A percentile compares a stretch with the other conserved stretches of the same genome.
Conservation (phyloP, 2,888 invertebrate species). For the Venusia cambrica region DNA sequence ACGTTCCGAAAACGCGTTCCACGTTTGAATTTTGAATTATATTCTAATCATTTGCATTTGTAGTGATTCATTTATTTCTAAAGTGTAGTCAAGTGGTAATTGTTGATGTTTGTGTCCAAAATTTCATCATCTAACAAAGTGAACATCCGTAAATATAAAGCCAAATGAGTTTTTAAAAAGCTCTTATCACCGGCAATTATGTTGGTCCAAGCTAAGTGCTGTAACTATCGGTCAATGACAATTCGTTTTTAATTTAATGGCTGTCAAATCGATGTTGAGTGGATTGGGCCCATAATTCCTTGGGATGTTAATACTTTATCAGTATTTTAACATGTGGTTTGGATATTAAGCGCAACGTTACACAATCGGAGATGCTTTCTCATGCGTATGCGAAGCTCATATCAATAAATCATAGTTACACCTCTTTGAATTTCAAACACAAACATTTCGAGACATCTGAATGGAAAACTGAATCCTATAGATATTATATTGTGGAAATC, state of each 20-base stretch:
- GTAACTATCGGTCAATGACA: conserved; percentile 54
- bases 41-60: conserved; percentile 5
- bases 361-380: conserved; percentile 27
- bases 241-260: conserved; percentile 66
- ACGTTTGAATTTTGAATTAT: conserved; percentile 22
- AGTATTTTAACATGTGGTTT: conserved; percentile 33
- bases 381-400: conserved; percentile 20
- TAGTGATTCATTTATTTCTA: conserved; percentile 10
- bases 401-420: conserved; percentile 20
- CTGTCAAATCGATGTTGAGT: conserved; percentile 52
- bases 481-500: not conserved
- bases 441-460: conserved; percentile 1
- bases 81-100: conserved; percentile 20
- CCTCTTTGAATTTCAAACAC: conserved; percentile 8
- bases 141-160: conserved; percentile 39
- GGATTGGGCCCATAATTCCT: conserved; percentile 35
- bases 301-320: conserved; percentile 39
- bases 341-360: conserved; percentile 28
- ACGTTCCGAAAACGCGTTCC: conserved; percentile 38
- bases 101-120: conserved; percentile 26
- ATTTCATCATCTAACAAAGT: conserved; percentile 37
- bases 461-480: not conserved
- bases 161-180: conserved; percentile 60
- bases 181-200: conserved; percentile 54
- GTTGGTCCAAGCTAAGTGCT: conserved; percentile 53